Percentiles rank a stretch among this genome's conserved stretches.
Evolutionary conservation across 2,888 invertebrate genomes (phyloP).

Genomic region (Baccha elongata): DNA sequence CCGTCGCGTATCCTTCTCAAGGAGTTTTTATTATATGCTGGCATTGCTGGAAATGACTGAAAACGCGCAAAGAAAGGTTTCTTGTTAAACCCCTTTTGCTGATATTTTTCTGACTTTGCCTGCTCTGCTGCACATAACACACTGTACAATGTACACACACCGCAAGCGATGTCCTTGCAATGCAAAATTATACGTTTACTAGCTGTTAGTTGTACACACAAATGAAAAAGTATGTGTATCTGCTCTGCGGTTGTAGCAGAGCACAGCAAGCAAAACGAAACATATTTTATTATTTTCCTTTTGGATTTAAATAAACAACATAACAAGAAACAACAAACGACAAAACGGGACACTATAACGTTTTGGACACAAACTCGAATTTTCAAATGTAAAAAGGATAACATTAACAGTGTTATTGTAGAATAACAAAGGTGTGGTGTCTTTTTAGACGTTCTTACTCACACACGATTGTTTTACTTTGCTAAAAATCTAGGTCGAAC

Average conservation of each 20-base stretch:
- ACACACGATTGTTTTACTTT: neutral
- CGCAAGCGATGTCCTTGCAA: conserved; percentile 50
- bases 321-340: conserved; percentile 38
- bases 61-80: conserved; percentile 53
- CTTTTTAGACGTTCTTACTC: conserved; percentile 6
- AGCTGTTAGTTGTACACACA: conserved; percentile 40
- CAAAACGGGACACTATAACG: conserved; percentile 11
- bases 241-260: conserved; percentile 66
- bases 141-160: neutral
- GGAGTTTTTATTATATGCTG: conserved; percentile 14
- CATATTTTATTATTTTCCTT: conserved; percentile 65
- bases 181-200: conserved; percentile 66
- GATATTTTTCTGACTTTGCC: neutral
- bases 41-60: conserved; percentile 7
- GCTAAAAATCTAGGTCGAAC: conserved; percentile 64
- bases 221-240: conserved; percentile 70
- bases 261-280: conserved; percentile 61
- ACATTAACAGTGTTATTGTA: conserved; percentile 14
- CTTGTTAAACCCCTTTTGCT: conserved; percentile 17
- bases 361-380: conserved; percentile 33
- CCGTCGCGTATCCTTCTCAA: conserved; percentile 7
- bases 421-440: conserved; percentile 36
- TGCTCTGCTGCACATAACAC: neutral
- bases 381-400: conserved; percentile 44
- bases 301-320: conserved; percentile 50